A percentile compares a stretch with the other conserved stretches of the same genome.
Evolutionary conservation across 2,888 invertebrate genomes (phyloP).

Genomic region (Meandrusa payeni): DNA sequence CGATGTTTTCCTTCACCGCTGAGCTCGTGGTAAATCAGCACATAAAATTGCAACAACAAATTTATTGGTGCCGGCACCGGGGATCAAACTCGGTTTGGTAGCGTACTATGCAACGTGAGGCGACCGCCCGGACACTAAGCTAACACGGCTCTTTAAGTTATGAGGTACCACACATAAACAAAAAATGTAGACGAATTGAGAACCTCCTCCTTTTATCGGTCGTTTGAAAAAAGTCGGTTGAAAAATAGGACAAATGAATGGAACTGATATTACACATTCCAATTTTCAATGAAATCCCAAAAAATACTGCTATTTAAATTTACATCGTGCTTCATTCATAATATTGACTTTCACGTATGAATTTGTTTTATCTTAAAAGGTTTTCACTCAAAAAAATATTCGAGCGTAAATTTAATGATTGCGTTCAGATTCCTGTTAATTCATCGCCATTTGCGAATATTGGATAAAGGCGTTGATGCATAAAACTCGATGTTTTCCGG

Average conservation of each 20-base stretch:
- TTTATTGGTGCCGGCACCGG: too few relatives aligned
- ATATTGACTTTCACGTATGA: constrained; percentile 26
- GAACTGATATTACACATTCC: constrained; percentile 12
- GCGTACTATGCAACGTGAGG: too few relatives aligned
- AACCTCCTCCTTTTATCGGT: too few relatives aligned
- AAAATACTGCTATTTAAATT: constrained; percentile 27
- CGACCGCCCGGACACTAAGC: too few relatives aligned
- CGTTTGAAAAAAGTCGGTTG: too few relatives aligned
- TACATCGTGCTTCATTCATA: constrained; percentile 24
- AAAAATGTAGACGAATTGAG: too few relatives aligned
- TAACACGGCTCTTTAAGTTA: too few relatives aligned
- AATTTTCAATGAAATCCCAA: constrained; percentile 19
- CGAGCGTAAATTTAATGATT: constrained; percentile 75
- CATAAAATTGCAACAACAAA: too few relatives aligned
- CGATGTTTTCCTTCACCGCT: too few relatives aligned
- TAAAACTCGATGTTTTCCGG: constrained; percentile 63
- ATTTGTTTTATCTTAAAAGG: constrained; percentile 60
- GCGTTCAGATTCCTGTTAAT: constrained; percentile 71
- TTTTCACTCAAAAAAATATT: constrained; percentile 66
- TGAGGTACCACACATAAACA: too few relatives aligned
- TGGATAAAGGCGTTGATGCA: constrained; percentile 52
- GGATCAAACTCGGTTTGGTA: too few relatives aligned
- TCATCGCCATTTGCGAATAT: constrained; percentile 57
- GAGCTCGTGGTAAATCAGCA: too few relatives aligned
- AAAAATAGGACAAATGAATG: constrained; percentile 22